Evolutionary conservation across 2,888 invertebrate genomes (phyloP).

Genomic region (Drosophila demipolita): DNA sequence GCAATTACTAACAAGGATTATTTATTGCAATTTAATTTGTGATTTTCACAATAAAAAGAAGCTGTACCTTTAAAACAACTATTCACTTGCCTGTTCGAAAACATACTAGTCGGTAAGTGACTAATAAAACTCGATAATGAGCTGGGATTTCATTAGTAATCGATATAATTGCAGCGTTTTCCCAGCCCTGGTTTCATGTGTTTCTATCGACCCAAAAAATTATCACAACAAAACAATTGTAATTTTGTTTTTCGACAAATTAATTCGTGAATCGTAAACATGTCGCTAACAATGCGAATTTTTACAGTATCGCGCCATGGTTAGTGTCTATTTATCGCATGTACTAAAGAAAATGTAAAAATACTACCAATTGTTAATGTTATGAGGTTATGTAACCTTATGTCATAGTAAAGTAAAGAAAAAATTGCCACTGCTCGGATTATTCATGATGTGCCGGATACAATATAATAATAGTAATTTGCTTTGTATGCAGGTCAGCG

Average conservation of each 20-base stretch:
- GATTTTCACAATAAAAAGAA: background rate
- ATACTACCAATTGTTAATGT: constrained; percentile 2
- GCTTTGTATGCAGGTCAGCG: constrained; percentile 70
- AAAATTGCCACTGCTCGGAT: constrained; percentile 4
- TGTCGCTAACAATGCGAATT: constrained; percentile 80
- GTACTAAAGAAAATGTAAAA: background rate
- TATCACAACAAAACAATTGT: constrained; percentile 57
- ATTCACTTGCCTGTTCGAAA: constrained; percentile 10
- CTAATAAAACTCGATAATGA: constrained; percentile 9
- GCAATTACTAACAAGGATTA: background rate
- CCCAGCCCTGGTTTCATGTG: constrained; percentile 4
- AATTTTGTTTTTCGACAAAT: constrained; percentile 31
- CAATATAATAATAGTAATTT: constrained; percentile 10
- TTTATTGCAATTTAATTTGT: background rate
- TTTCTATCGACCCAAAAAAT: constrained; percentile 37
- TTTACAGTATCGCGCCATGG: constrained; percentile 81
- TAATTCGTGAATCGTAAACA: constrained; percentile 56
- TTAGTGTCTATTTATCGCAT: constrained; percentile 54
- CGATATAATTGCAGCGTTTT: background rate
- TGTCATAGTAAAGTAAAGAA: constrained; percentile 80
- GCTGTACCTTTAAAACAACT: background rate
- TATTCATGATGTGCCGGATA: background rate
- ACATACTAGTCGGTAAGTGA: constrained; percentile 10
- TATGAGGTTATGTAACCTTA: constrained; percentile 84
- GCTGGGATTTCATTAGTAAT: background rate